Percentiles rank a stretch among this genome's conserved stretches.
phyloP scores from a whole-genome alignment of 2,113 vertebrate species.

The Raja brachyura region DNA sequence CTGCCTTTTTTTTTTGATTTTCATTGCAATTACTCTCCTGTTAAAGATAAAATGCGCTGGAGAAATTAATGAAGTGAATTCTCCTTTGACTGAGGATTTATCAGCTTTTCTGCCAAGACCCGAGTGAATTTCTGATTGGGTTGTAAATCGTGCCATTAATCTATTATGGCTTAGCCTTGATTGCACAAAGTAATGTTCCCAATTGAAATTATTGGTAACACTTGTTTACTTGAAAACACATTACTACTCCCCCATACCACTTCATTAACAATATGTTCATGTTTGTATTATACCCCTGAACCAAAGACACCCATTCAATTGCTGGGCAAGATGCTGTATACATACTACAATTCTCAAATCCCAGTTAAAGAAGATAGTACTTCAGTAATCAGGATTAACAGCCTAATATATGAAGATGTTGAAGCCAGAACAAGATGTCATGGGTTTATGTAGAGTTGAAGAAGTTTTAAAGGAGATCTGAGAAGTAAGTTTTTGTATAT shows the following conservation, averaged over 20 bases:
- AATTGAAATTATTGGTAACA: slow-evolving; percentile 15
- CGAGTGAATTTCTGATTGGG: not conserved
- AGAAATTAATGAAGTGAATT: slow-evolving; percentile 22
- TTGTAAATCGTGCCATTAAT: slow-evolving; percentile 21
- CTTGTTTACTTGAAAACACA: too few relatives aligned
- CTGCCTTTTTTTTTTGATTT: too few relatives aligned
- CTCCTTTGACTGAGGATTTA: not conserved
- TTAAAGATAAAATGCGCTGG: not conserved
- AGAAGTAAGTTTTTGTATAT: too few relatives aligned
- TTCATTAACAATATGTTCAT: not conserved
- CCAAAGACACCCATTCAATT: not conserved
- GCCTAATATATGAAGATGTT: not conserved
- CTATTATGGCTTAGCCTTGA: not conserved
- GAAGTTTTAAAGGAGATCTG: too few relatives aligned
- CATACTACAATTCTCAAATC: not conserved
- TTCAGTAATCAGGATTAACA: not conserved
- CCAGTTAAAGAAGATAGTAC: not conserved
- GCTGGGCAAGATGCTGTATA: not conserved
- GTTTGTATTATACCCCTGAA: not conserved
- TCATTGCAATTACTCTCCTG: not conserved
- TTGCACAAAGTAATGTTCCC: not conserved
- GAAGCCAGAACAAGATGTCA: too few relatives aligned
- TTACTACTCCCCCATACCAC: too few relatives aligned
- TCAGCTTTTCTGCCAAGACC: not conserved
- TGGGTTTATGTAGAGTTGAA: too few relatives aligned